These are phyloP conservation scores for Tethea ocularis DNA, from an alignment of 2,888 invertebrate genomes.

Conservation along the genomic window DNA sequence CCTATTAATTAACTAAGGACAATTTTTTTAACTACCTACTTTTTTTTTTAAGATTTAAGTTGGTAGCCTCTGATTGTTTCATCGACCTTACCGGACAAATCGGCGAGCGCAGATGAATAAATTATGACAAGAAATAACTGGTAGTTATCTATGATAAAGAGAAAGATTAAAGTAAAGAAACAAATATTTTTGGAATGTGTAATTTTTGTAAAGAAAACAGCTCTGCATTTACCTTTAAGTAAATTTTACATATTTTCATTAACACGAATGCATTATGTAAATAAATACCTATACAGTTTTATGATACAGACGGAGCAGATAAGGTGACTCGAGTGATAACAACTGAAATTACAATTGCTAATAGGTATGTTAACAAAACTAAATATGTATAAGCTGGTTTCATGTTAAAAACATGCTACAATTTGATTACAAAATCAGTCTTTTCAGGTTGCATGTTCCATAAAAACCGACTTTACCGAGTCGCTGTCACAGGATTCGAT, in stretches of 20 bases:
- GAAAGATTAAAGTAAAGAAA: neutral
- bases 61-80: no score
- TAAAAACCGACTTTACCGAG: no score
- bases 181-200: neutral
- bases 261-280: neutral
- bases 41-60: no score
- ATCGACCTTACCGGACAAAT: no score
- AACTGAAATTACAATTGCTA: neutral
- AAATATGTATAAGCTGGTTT: neutral
- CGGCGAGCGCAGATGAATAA: no score
- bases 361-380: neutral
- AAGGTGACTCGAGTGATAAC: constrained; percentile 3
- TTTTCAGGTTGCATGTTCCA: no score
- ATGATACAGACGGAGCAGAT: neutral
- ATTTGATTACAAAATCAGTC: no score
- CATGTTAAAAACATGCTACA: neutral
- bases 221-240: neutral
- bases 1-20: neutral
- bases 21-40: neutral
- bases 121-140: neutral
- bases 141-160: neutral
- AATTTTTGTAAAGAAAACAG: neutral
- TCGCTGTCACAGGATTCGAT: no score
- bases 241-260: neutral
- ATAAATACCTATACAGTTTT: neutral